Conservation (phyloP, 2,888 invertebrate genomes). For the Polydrusus pterygomalis region DNA sequence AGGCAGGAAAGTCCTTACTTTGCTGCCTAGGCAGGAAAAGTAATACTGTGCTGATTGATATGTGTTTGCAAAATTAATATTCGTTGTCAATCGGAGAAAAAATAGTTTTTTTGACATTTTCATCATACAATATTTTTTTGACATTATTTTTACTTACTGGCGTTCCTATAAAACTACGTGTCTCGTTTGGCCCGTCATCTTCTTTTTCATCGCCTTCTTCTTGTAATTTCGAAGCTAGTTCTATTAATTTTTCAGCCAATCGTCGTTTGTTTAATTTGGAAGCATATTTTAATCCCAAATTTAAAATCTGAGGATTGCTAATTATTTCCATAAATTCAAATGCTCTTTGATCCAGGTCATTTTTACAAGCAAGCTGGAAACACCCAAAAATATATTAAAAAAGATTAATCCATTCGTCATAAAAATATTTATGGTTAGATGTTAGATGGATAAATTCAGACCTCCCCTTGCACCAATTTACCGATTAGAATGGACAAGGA, state of each 20-base stretch:
- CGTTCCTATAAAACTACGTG: slow-evolving; percentile 33
- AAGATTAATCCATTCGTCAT: not conserved
- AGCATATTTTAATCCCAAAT: slow-evolving; percentile 92
- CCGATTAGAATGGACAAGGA: too few species aligned
- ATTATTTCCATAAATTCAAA: slow-evolving; percentile 90
- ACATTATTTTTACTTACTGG: slow-evolving; percentile 46
- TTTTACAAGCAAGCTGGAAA: slow-evolving; percentile 85
- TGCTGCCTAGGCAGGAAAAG: too few species aligned
- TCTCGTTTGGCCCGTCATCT: slow-evolving; percentile 21
- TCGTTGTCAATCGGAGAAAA: too few species aligned
- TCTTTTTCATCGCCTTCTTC: slow-evolving; percentile 54
- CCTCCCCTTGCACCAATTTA: too few species aligned
- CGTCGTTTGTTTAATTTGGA: slow-evolving; percentile 84
- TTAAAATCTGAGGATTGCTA: slow-evolving; percentile 84
- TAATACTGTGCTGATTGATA: too few species aligned
- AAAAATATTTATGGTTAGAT: too few species aligned
- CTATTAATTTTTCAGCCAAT: slow-evolving; percentile 83
- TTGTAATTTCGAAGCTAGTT: slow-evolving; percentile 63
- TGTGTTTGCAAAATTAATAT: too few species aligned
- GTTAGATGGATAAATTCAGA: too few species aligned
- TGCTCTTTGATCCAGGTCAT: slow-evolving; percentile 89
- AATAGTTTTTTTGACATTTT: too few species aligned
- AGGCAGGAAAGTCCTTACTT: too few species aligned
- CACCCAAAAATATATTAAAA: slow-evolving; percentile 2
- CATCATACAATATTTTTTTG: too few species aligned